A percentile compares a stretch with the other conserved stretches of the same genome.
phyloP scores from a whole-genome alignment of 2,797 vertebrate species.

The Glyptemys insculpta region DNA sequence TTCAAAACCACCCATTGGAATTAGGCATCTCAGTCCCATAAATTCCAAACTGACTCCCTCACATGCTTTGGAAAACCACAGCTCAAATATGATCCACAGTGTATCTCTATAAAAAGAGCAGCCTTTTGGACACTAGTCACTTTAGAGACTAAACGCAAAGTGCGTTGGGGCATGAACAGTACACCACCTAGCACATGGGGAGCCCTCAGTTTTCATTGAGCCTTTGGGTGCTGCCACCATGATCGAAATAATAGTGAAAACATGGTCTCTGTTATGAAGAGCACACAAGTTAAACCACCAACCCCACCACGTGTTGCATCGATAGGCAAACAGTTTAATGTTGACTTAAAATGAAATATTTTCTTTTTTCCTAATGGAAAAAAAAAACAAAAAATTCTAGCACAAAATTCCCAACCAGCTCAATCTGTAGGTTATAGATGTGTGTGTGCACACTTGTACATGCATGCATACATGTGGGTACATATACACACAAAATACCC shows the following conservation, averaged over 20 bases:
- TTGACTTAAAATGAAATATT: fast-evolving
- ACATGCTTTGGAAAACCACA: too few relatives aligned
- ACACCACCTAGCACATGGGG: not conserved
- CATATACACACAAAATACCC: not conserved
- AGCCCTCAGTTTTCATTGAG: not conserved
- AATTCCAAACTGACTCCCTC: too few relatives aligned
- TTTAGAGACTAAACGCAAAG: not conserved
- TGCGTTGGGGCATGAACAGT: not conserved
- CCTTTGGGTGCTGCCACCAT: not conserved
- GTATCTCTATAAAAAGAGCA: too few relatives aligned
- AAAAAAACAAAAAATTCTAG: not conserved
- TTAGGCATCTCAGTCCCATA: not conserved
- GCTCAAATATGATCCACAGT: too few relatives aligned
- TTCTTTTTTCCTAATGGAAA: not conserved
- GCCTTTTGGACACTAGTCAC: too few relatives aligned
- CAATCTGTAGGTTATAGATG: too few relatives aligned
- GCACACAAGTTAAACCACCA: not conserved
- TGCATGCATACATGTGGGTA: not conserved
- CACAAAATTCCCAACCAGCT: not conserved
- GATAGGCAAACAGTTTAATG: not conserved
- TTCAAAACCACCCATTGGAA: not conserved
- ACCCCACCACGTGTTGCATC: too few relatives aligned
- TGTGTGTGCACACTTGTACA: not conserved
- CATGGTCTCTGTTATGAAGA: fast-evolving
- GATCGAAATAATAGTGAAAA: not conserved